phyloP scores from a whole-genome alignment of 2,113 vertebrate genomes.

The Dryoscopus gambensis region DNA sequence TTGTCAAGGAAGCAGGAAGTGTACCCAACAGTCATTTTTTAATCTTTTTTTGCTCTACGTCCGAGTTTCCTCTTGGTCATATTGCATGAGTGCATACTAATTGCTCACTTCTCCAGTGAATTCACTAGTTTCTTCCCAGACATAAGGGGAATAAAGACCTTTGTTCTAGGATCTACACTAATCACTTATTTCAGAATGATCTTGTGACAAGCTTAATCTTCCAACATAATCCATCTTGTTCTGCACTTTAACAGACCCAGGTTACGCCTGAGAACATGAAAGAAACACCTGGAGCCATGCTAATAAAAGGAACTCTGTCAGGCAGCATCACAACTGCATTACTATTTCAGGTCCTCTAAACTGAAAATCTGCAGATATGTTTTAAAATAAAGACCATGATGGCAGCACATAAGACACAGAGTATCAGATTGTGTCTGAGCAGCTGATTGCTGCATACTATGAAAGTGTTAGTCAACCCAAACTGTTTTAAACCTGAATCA shows the following conservation, averaged over 20 bases:
- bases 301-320: neutral
- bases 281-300: neutral
- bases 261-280: neutral
- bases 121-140: neutral
- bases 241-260: neutral
- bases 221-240: neutral
- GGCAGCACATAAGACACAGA: neutral
- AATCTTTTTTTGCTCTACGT: neutral
- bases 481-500: neutral
- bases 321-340: neutral
- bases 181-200: neutral
- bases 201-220: neutral
- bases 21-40: neutral
- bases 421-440: neutral
- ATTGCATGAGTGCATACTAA: neutral
- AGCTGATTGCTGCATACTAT: fast-evolving
- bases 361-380: neutral
- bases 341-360: neutral
- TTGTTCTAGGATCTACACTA: neutral
- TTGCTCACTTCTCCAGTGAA: neutral
- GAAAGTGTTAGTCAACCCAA: neutral
- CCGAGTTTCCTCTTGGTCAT: neutral
- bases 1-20: neutral
- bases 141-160: neutral
- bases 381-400: neutral